Evolutionary conservation across 2,888 invertebrate species (phyloP), one percentile per base, ranked within the genome.

Genomic region (Sceliomorpha sp.): DNA sequence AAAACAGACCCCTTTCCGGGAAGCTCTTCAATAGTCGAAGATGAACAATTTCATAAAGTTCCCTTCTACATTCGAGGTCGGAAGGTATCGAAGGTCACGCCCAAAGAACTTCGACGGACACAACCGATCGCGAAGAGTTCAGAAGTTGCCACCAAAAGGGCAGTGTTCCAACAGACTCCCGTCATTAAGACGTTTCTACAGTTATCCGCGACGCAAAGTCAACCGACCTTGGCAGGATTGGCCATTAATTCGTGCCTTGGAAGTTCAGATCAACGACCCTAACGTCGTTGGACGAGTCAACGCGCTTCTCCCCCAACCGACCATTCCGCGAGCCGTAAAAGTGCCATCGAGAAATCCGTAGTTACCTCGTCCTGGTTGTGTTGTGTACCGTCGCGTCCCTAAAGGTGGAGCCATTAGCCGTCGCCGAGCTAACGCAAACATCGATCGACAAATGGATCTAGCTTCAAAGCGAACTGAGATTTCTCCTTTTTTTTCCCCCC

Each of bases 291-390:
- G 39, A 40, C 56, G 55, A 68, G 67, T 60, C 60, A 60, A 68
- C 50, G 67, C 60, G 67, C 67, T 67, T 60, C 36, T 48, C 47
- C 47, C n/a, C n/a, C n/a, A n/a, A n/a, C n/a, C n/a, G n/a, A n/a
- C n/a, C 53, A 17, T 34, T 39, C 55, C 32, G 45, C 15, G 44
- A 48, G 50, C 56, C 60, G 60, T 68, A 68, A 68, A 68, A 68
- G 56, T 60, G 60, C 50, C 60, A 60, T 66, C 58, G 45, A 50
- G 58, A 66, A 58, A 66, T 60, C 68, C 68, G 67, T 67, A 53
- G 55, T 50, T 20, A 24, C 36, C 29, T 45, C 34, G 66, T 66
- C 58, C 58, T 59, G 59, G 51, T 66, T 59, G 53, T 59, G 59
- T 39, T 29, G 17, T 40, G 48, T 12, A 7, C 14, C 17, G 24